phyloP scores from a whole-genome alignment of 2,888 invertebrate genomes.

The Ennomos erosarius region DNA sequence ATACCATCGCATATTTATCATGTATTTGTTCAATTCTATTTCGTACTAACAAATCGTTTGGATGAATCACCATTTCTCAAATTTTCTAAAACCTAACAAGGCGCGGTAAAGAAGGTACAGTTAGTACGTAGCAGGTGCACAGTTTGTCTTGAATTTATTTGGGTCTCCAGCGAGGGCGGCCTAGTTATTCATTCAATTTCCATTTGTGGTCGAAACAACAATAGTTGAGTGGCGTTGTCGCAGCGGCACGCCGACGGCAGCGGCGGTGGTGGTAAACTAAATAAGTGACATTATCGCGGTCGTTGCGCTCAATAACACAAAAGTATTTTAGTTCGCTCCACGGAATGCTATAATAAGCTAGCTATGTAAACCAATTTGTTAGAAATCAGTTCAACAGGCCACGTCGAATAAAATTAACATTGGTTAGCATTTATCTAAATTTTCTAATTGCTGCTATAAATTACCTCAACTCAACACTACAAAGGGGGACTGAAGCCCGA shows the following conservation, averaged over 20 bases:
- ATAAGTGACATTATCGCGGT: not conserved
- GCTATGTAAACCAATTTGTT: constrained; percentile 3
- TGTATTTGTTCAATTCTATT: no score
- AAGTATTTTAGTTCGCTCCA: not conserved
- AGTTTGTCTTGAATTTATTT: no score
- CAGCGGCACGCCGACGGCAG: not conserved
- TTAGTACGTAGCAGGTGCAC: no score
- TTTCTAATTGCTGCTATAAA: no score
- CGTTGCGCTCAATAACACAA: not conserved
- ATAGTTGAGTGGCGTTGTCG: not conserved
- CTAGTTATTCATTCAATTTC: not conserved
- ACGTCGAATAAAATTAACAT: not conserved
- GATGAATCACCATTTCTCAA: no score
- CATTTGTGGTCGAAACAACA: not conserved
- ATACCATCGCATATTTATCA: no score
- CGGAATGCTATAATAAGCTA: constrained; percentile 4
- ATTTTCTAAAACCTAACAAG: no score
- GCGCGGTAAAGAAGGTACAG: no score
- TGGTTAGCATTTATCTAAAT: no score
- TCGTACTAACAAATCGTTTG: no score
- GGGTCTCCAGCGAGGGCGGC: not conserved
- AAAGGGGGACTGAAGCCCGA: no score
- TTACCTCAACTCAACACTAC: no score
- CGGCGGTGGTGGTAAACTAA: not conserved
- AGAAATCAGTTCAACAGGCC: constrained; percentile 20